Percentiles rank a stretch among this genome's conserved stretches.
These are phyloP conservation scores for Phyllostomus hastatus DNA, from an alignment of 2,113 vertebrate species.

Conservation along the genomic window DNA sequence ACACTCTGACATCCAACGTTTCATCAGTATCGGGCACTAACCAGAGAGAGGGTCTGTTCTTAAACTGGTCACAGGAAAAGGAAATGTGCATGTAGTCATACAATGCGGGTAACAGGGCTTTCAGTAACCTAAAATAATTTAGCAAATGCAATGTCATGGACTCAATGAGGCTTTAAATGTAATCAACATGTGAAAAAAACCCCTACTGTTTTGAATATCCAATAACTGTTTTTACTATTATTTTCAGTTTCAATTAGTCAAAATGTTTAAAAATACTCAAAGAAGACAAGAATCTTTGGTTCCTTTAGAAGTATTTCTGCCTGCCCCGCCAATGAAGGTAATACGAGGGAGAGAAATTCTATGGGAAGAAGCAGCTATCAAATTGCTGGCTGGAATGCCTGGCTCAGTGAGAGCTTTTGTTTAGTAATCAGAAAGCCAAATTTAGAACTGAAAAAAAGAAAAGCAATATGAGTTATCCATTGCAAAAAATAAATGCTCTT, in stretches of 20 bases:
- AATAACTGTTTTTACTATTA: neutral
- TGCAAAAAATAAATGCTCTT: neutral
- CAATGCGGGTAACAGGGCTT: neutral
- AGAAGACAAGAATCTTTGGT: neutral
- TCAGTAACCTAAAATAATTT: conserved; percentile 29
- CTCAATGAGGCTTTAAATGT: conserved; percentile 50
- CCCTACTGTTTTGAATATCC: neutral
- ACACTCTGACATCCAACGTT: neutral
- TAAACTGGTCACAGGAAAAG: conserved; percentile 16
- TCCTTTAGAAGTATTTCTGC: neutral
- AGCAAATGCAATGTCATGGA: neutral
- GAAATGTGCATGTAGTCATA: neutral
- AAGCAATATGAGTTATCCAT: neutral
- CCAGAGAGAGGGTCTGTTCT: neutral
- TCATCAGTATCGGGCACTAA: neutral
- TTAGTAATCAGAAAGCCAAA: conserved; percentile 1
- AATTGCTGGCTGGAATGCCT: neutral
- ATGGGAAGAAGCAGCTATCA: neutral
- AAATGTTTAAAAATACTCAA: neutral
- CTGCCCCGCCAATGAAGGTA: neutral
- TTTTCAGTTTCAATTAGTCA: conserved; percentile 11
- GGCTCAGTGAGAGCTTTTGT: neutral
- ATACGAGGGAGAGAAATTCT: neutral
- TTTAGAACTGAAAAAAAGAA: neutral
- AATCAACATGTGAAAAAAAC: conserved; percentile 40